Percentiles rank a stretch among this genome's conserved stretches.
Conservation (phyloP, 2,113 vertebrate species). For the Alexandromys fortis region DNA sequence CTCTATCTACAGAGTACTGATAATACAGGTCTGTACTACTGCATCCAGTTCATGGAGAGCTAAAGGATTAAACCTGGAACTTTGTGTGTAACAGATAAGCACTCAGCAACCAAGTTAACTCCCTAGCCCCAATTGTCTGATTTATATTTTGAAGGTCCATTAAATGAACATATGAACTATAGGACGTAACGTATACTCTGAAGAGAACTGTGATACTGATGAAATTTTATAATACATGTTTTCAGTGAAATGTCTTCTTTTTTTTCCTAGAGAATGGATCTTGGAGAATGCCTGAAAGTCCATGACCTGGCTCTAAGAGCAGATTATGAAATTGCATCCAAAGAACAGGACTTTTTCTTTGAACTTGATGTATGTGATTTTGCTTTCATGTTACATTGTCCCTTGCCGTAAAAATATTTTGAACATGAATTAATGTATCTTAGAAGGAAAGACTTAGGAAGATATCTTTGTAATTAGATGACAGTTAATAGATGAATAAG, state of each 20-base stretch:
- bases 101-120: not conserved
- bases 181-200: slow-evolving; percentile 44
- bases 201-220: slow-evolving; percentile 27
- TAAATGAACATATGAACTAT: not conserved
- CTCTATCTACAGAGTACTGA: not conserved
- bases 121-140: not conserved
- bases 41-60: not conserved
- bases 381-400: slow-evolving; percentile 26
- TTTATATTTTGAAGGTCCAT: slow-evolving; percentile 30
- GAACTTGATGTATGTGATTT: slow-evolving; percentile 96
- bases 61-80: not conserved
- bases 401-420: not conserved
- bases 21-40: not conserved
- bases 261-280: slow-evolving; percentile 94
- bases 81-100: not conserved
- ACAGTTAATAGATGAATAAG: not conserved
- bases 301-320: slow-evolving; percentile 98
- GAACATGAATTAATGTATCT: slow-evolving; percentile 14
- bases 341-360: slow-evolving; percentile 98
- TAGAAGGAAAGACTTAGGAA: slow-evolving; percentile 17
- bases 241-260: not conserved
- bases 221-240: slow-evolving; percentile 21
- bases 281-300: slow-evolving; percentile 98
- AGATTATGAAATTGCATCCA: slow-evolving; percentile 98
- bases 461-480: slow-evolving; percentile 25